Base-by-base conservation (phyloP, 2,888 invertebrate genomes). In the Craniophora ligustri region DNA sequence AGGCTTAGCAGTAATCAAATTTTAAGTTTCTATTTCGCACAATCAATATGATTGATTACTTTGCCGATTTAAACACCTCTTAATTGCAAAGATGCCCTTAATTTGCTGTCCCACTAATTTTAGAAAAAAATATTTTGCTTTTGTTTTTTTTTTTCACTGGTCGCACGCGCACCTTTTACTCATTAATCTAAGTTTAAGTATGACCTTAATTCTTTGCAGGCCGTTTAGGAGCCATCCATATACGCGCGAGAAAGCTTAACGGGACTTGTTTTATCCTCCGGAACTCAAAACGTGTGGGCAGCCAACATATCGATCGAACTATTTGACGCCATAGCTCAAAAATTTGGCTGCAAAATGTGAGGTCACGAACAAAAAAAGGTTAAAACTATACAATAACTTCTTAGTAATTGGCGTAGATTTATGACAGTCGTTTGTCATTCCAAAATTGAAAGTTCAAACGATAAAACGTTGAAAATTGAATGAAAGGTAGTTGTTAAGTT, bases 171-270 rank as follows among this genome's bases (percentile, higher is more conserved):
- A 36, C 10, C 45, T 64, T 68, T 69, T 42, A 39, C 65, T 47
- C 66, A 66, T 73, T 59, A 66, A 62, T 70, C 55, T 57, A 28
- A 39, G 28, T 50, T 47, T 59, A 38, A 56, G 40, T 5, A 19
- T 72, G 72, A 14, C 72, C 72, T 56, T 67, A 74, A 72, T 72
- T 56, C 58, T 56, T 39, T 47, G 31, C 41, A 16, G 36, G 51
- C 34, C 32, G 40, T 58, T 67, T 69, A 72, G 69, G 69, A 60
- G 41, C 55, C 36, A 8, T 45, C 47, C 47, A 61, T 45, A 28
- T 42, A 61, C 21, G 45, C 23, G 35, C 63, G 75, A 66, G 72
- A 72, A 75, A 72, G 68, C 45, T 26, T 65, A 72, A 72, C 72
- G 75, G 72, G 34, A 55, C 42, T 13, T 14, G 19, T 40, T 21